Base-by-base conservation (phyloP, 1,140 invertebrate species). In the Diuraphis noxia region DNA sequence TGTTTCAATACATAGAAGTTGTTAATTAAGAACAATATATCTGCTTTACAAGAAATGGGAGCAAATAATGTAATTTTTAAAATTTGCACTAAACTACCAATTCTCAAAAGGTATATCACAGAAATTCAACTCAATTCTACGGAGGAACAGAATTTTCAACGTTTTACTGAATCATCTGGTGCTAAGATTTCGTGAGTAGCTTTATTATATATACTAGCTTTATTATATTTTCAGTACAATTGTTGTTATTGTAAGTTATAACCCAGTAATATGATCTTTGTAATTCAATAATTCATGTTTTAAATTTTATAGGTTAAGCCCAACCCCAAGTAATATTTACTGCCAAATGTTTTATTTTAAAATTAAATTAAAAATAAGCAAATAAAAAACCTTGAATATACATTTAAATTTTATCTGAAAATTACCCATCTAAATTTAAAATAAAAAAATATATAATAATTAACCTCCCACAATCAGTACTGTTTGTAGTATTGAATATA, bases 1-100 rank as follows among this genome's bases (percentile, higher is more conserved):
- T 85, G 21, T 85, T 46, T 43, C 46, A 34, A 9, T 81, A 38
- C 2, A 85, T 92, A 95, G 94, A 93, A 93, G 92, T 93, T 94
- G 63, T 95, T 95, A 88, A 94, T 94, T 56, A 93, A 94, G n/a
- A 85, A 86, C 49, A 95, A 95, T 92, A 94, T 95, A 88, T 94
- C 93, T 49, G 94, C 94, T 49, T 94, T 98, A 34, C 95, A 97
- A 93, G 95, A 95, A 93, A 94, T 98, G 92, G 95, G 96, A 92
- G 97, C 96, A n/a, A 96, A 96, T 17, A 96, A 97, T 92, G 96
- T 96, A 34, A 94, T 98, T n/a, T 94, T 98, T 46, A 96, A 97
- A 92, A 95, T 97, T 92, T 98, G 97, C 93, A 94, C 96, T 1
- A 96, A 95, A 92, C 94, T 98, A 92, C 96, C 96, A 0, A 96